phyloP scores from a whole-genome alignment of 2,797 vertebrate genomes.

The Myiotriccus ornatus region DNA sequence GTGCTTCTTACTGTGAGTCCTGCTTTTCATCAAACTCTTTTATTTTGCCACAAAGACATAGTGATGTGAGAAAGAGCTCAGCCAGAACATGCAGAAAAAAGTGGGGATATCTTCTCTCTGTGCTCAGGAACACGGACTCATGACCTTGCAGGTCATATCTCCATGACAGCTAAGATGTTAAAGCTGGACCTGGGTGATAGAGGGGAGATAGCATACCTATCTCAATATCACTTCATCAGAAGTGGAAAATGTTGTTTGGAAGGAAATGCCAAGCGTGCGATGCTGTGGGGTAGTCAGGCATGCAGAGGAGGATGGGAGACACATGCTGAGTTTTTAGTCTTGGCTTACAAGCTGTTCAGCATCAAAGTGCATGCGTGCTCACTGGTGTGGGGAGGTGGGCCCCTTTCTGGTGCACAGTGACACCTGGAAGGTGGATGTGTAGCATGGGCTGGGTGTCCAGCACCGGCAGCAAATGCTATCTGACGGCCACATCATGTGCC shows the following conservation, averaged over 20 bases:
- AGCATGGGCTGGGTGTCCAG: neutral
- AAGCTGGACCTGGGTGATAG: neutral
- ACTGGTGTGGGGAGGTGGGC: neutral
- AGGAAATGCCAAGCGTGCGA: neutral
- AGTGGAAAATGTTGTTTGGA: neutral
- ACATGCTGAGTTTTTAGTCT: neutral
- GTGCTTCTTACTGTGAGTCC: rapidly evolving
- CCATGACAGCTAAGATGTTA: neutral
- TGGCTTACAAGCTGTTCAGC: neutral
- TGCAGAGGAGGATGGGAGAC: neutral
- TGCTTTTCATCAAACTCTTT: neutral
- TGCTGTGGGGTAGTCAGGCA: neutral
- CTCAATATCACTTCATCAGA: neutral
- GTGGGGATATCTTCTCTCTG: neutral
- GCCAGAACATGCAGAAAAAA: neutral
- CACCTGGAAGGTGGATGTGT: rapidly evolving
- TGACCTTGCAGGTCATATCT: neutral
- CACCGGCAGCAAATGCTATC: neutral
- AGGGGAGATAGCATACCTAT: neutral
- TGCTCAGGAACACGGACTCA: neutral
- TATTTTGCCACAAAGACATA: neutral
- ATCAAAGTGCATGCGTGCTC: neutral
- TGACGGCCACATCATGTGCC: neutral
- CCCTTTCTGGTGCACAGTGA: neutral
- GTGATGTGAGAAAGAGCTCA: neutral